Evolutionary conservation across 2,113 vertebrate species (phyloP), one percentile per base, ranked within the genome.

Genomic region (Tautogolabrus adspersus): DNA sequence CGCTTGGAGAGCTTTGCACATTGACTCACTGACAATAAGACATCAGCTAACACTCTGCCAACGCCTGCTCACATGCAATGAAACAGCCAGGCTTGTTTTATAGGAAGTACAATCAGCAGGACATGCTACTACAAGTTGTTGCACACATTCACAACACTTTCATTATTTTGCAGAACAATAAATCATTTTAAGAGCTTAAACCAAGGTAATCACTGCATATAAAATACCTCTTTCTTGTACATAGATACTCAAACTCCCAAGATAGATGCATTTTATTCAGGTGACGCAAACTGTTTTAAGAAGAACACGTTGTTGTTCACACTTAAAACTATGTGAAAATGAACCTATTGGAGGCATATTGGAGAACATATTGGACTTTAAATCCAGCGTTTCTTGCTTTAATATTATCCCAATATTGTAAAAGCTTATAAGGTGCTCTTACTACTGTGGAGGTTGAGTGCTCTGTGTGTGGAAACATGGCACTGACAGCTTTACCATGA

Each of bases 401-500:
- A 15, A 15, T 49, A 5, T 7, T 19, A 18, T 66, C 40, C 18
- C 66, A 5, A 30, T 58, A 49, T 75, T 77, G 30, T 47, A 73
- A 60, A 26, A 2, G 38, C 21, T 47, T 22, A 47, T 55, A 1
- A 49, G 51, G 44, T 40, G 34, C 10, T 19, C 55, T 76, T 63
- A 70, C 38, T 82, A 72, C 72, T 67, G 66, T 34, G 21, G 40
- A 67, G 58, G 60, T 66, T 67, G 47, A 69, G 51, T 56, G 30
- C 23, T 65, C 54, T 77, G 51, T 54, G 62, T 81, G 49, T 83
- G 68, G 74, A 58, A 76, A 55, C 60, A 59, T 51, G 75, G 22
- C 64, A 37, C 52, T 86, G 88, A 90, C 86, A 90, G 75, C 38
- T 78, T 86, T 79, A 81, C 70, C 66, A 58, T 44, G 67, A 49